Percentiles rank a stretch among this genome's conserved stretches.
phyloP scores from a whole-genome alignment of 92 coral and sea anemone genomes.

The Epizoanthus fatuus region DNA sequence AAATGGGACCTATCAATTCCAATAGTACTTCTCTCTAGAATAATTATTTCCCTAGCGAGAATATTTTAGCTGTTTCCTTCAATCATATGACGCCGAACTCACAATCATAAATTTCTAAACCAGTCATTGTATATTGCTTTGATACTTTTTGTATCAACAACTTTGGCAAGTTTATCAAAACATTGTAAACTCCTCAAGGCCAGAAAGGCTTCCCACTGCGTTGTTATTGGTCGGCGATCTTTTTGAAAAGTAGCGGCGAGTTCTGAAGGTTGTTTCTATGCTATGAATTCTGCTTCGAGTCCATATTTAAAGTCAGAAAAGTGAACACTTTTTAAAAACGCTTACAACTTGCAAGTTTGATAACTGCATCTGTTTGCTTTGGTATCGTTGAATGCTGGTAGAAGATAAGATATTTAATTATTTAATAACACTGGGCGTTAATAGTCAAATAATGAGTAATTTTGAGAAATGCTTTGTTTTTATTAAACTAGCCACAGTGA shows the following conservation, averaged over 20 bases:
- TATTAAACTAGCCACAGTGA: conserved; percentile 42
- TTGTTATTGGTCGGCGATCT: conserved; percentile 35
- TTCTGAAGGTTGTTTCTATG: conserved; percentile 13
- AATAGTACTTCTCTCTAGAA: neutral
- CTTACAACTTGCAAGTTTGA: neutral
- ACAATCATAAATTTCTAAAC: neutral
- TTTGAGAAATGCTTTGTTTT: conserved; percentile 50
- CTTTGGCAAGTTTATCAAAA: conserved; percentile 20
- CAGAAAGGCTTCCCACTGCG: conserved; percentile 24
- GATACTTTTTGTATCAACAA: conserved; percentile 30
- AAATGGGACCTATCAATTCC: too few species aligned
- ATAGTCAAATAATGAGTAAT: conserved; percentile 61
- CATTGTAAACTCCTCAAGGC: conserved; percentile 20
- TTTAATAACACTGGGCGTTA: conserved; percentile 51
- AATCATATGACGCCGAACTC: neutral
- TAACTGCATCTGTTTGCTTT: neutral
- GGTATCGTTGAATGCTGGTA: neutral
- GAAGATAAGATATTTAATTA: conserved; percentile 37
- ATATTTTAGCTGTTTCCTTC: neutral
- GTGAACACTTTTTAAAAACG: neutral
- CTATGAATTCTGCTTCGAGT: neutral
- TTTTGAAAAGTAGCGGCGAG: conserved; percentile 29
- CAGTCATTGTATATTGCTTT: neutral
- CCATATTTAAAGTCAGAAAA: neutral
- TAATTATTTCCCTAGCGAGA: neutral